Evolutionary conservation across 2,113 vertebrate genomes (phyloP), one percentile per base, ranked within the genome.

Genomic region (Vireo altiloquus): DNA sequence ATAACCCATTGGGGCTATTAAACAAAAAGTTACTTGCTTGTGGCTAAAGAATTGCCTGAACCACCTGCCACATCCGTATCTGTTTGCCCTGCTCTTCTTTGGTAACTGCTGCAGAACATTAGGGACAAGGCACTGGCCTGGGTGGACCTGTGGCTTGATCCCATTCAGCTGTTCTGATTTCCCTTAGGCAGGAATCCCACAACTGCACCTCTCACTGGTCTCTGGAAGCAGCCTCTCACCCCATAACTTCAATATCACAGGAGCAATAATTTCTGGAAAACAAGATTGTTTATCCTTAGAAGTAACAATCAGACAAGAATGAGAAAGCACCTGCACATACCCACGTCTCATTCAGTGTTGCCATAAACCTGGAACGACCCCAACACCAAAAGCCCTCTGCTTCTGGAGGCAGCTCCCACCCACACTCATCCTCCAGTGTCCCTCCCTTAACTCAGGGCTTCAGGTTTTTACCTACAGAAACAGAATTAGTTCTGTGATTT

Each of bases 361-460:
- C 74, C 44, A 60, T 35, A 47, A 75, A 68, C 52, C 65, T 75
- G 61, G 56, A 71, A 89, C 0, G 0, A 66, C 44, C 27, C 30
- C 60, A 59, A 5, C 39, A 64, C 24, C 63, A 23, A 74, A 89
- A 69, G 13, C 69, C 53, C 39, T 81, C 28, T 23, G 24, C 39
- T 46, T 37, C 46, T 42, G 76, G 35, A 82, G 21, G 53, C 31
- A 64, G 40, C 39, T 70, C 28, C 46, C 72, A 83, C 35, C 18
- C 61, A 19, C 21, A 5, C 11, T 37, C 2, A 0, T 37, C 54
- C 70, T 47, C 63, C 87, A 44, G n/a, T 0, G 3, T 30, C 81
- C 64, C 21, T 57, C 39, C 63, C 68, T 25, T 54, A 94, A 70
- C 50, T 70, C 83, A 30, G 54, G 25, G 14, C 35, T 87, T 44